Conservation (phyloP, 1,140 invertebrate genomes). For the Anagrus nilaparvatae region DNA sequence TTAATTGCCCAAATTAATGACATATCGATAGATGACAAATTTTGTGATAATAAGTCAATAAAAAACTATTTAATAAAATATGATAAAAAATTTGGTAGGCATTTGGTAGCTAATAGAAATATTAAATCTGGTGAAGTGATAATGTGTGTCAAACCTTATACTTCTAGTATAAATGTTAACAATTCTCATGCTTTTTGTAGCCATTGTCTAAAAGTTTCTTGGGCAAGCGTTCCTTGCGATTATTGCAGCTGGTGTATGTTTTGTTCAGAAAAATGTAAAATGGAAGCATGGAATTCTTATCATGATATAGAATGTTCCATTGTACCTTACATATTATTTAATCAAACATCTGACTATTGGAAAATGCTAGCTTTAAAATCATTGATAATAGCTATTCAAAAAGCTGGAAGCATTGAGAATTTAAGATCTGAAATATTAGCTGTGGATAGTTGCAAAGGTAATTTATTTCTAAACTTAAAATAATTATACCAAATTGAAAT, state of each 20-base stretch:
- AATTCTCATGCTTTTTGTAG: slow-evolving; percentile 56
- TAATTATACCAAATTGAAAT: slow-evolving; percentile 29
- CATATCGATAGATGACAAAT: not conserved
- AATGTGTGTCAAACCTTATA: slow-evolving; percentile 64
- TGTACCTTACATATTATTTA: slow-evolving; percentile 45
- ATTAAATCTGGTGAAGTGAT: slow-evolving; percentile 63
- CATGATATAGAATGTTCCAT: slow-evolving; percentile 69
- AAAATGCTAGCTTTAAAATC: slow-evolving; percentile 55
- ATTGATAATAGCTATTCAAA: slow-evolving; percentile 45
- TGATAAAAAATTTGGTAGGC: slow-evolving; percentile 46
- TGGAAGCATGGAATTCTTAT: slow-evolving; percentile 49
- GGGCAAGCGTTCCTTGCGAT: slow-evolving; percentile 51
- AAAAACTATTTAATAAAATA: slow-evolving; percentile 22
- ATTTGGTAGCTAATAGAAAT: slow-evolving; percentile 50
- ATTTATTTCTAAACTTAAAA: slow-evolving; percentile 23
- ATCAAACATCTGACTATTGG: slow-evolving; percentile 50
- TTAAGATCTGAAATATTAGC: slow-evolving; percentile 37
- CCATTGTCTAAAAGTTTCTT: slow-evolving; percentile 56
- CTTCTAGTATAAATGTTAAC: slow-evolving; percentile 48
- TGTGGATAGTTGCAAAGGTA: slow-evolving; percentile 33
- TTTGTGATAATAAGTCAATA: not conserved
- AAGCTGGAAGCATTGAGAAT: slow-evolving; percentile 39
- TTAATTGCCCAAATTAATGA: not conserved
- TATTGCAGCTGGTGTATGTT: slow-evolving; percentile 54
- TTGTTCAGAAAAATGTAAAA: slow-evolving; percentile 59